Evolutionary conservation across 2,797 vertebrate species (phyloP), one percentile per base, ranked within the genome.

Genomic region (Xenopus petersii): DNA sequence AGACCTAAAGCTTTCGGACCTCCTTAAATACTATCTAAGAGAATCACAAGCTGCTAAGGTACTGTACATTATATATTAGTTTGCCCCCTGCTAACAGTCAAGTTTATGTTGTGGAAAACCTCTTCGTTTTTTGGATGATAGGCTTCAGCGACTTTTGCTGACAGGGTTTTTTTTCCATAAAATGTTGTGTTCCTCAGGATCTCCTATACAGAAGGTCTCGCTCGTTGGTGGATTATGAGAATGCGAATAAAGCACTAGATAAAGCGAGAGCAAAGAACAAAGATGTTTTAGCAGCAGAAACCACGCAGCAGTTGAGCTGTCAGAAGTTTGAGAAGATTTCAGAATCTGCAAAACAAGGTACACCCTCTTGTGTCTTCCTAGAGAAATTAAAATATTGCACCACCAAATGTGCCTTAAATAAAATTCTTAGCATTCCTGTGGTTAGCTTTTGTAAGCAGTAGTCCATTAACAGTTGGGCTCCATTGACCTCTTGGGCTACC

Each of bases 241-340:
- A 98, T 62, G 96, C 97, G 65, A 99, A 99, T 89, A 99, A 99
- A 88, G 94, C 96, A 74, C 83, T 99, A 87, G 97, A 99, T 83
- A 99, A 97, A 92, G 95, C 97, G 81, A 93, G 97, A 81, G 95
- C 96, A 3, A 99, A 98, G 84, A 99, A 98, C 87, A 94, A 95
- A 90, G 97, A 99, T 68, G 97, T 99, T 60, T 90, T 98, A n/a
- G 95, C 97, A 86, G 95, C 96, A 2, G 96, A 99, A 91, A 98
- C 94, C 64, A 93, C 91, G 84, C 97, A 99, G 83, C 97, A 99
- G 81, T 87, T 99, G 84, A 95, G 94, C 88, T 98, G 97, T 92
- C 95, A 98, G 88, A 99, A 98, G 88, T 99, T 98, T 88, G 97
- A 99, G 88, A 99, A 98, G 88, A 98, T 99, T 87, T 98, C 96